phyloP scores from a whole-genome alignment of 2,113 vertebrate genomes.

The Pollachius pollachius region DNA sequence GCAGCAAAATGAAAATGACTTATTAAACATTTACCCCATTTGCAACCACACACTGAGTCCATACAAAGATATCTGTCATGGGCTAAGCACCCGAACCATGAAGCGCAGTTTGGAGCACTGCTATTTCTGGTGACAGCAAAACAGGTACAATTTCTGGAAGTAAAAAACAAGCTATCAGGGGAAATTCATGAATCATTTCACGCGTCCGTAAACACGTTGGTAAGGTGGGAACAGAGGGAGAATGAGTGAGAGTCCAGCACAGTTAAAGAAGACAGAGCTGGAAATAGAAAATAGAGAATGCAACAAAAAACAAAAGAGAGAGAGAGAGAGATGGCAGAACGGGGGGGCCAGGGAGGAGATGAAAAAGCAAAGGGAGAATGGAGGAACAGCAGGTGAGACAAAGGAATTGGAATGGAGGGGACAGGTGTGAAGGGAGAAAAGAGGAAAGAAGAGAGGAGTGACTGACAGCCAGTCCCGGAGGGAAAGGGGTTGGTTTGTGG shows the following conservation, averaged over 20 bases:
- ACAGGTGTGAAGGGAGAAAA: constrained; percentile 53
- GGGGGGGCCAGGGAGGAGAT: constrained; percentile 26
- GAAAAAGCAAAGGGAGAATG: constrained; percentile 22
- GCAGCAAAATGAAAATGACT: too few species aligned
- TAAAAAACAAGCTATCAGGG: constrained; percentile 52
- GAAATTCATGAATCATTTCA: constrained; percentile 68
- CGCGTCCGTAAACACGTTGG: constrained; percentile 50
- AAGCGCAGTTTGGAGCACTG: too few species aligned
- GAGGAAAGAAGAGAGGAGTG: constrained; percentile 53
- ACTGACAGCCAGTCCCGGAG: constrained; percentile 55
- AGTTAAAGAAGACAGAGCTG: constrained; percentile 22
- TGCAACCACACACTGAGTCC: too few species aligned
- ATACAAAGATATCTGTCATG: too few species aligned
- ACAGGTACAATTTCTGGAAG: constrained; percentile 32
- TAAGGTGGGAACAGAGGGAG: constrained; percentile 40
- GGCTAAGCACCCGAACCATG: too few species aligned
- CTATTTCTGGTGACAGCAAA: constrained; percentile 31
- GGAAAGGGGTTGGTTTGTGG: constrained; percentile 38
- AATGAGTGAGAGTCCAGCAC: constrained; percentile 32
- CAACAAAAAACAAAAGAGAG: constrained; percentile 11
- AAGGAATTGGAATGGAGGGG: constrained; percentile 29
- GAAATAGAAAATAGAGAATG: constrained; percentile 38
- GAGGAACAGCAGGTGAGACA: constrained; percentile 39
- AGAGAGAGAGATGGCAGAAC: constrained; percentile 25
- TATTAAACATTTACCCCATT: too few species aligned